Percentiles rank a stretch among this genome's conserved stretches.
These are phyloP conservation scores for Triplophysa yarkandensis DNA, from an alignment of 2,797 vertebrate genomes.

Conservation along the genomic window DNA sequence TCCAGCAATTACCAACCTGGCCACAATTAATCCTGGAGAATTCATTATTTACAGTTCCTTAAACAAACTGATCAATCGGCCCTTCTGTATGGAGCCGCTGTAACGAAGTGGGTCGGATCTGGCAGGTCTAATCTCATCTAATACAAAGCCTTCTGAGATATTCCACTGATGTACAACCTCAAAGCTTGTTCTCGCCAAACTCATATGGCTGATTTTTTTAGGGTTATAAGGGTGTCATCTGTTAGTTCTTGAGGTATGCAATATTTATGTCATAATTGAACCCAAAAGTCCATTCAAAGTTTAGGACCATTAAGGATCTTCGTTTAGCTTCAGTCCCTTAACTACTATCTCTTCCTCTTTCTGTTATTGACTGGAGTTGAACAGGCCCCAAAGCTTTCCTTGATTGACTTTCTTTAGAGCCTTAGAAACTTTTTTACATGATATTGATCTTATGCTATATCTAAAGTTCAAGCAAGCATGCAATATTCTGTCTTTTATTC, in stretches of 20 bases:
- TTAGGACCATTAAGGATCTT: conserved; percentile 73
- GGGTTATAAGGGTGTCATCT: conserved; percentile 59
- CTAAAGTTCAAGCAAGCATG: neutral
- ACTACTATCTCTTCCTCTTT: conserved; percentile 47
- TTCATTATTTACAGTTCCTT: conserved; percentile 88
- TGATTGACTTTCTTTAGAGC: conserved; percentile 29
- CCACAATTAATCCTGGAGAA: conserved; percentile 83
- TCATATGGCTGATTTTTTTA: conserved; percentile 63
- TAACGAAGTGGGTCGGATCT: conserved; percentile 68
- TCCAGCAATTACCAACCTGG: conserved; percentile 78
- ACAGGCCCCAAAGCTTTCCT: conserved; percentile 32
- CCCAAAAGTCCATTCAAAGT: conserved; percentile 77
- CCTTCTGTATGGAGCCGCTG: conserved; percentile 65
- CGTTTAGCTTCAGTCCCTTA: conserved; percentile 59
- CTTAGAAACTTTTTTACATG: conserved; percentile 28
- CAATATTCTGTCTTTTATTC: neutral
- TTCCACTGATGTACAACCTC: conserved; percentile 65
- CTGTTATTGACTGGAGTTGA: conserved; percentile 46
- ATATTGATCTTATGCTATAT: conserved; percentile 29
- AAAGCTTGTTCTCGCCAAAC: conserved; percentile 77
- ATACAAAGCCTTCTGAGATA: conserved; percentile 76
- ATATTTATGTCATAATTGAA: conserved; percentile 81
- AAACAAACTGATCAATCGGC: conserved; percentile 79
- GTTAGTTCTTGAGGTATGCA: conserved; percentile 79
- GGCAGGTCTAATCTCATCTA: conserved; percentile 75